Base-by-base conservation (phyloP, 2,113 vertebrate genomes). In the Dipodomys merriami region DNA sequence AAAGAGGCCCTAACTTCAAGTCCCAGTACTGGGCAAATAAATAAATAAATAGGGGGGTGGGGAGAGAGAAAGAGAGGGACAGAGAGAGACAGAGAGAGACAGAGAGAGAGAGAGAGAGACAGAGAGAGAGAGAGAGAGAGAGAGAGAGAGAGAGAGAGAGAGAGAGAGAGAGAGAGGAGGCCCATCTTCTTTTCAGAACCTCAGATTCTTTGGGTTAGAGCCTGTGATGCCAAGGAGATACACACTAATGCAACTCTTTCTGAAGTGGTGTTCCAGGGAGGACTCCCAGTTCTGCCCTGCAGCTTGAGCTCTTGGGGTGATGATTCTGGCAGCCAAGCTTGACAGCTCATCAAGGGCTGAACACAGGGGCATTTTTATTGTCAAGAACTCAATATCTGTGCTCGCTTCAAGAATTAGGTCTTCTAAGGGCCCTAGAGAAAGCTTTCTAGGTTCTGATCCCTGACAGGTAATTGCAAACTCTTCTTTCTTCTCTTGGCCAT, bases 211-310 rank as follows among this genome's bases (percentile, higher is more conserved):
- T 69, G 62, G 35, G 15, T 30, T 23, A 62, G 53, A 2, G 10
- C 30, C 67, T 68, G 19, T 44, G 49, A 74, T 62, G 49, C 23
- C 73, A 65, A 69, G 78, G n/a, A 33, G 20, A 84, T 80, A 16
- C 23, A 89, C 35, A 77, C 39, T 49, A 93, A 94, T 72, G 72
- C 19, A 30, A 86, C 69, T 19, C 33, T n/a, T 93, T 85, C 30
- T 9, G 7, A 82, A 67, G 67, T 74, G 44, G 35, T 76, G 23
- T 2, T 3, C 64, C 22, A 49, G n/a, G 15, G 15, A 65, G 33
- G 30, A 35, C 62, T 62, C 76, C 27, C 49, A 16, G 84, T 67
- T 25, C 74, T 67, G 73, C 22, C 65, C 67, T 8, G 5, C 13
- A 22, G 25, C 72, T 65, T 74, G 72, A 53, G 35, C 29, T 71